A percentile compares a stretch with the other conserved stretches of the same genome.
Evolutionary conservation across 2,888 invertebrate species (phyloP).

Genomic region (Schrankia costaestrigalis): DNA sequence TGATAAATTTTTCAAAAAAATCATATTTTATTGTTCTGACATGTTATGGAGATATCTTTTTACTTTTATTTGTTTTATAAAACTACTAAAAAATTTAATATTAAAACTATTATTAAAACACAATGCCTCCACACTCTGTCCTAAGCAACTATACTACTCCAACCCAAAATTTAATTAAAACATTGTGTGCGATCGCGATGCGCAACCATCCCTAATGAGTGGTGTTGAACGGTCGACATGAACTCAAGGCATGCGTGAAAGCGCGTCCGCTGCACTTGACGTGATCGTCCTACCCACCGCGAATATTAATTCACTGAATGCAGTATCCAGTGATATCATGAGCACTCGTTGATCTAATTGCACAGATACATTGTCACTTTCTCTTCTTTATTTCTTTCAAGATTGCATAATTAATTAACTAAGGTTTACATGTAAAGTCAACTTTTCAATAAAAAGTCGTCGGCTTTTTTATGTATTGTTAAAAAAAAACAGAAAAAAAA

Average conservation of each 20-base stretch:
- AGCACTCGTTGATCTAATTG: slow-evolving; percentile 45
- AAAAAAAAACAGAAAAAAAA: too few species aligned
- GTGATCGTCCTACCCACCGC: slow-evolving; percentile 31
- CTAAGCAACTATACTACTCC: too few species aligned
- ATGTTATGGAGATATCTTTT: too few species aligned
- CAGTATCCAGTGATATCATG: slow-evolving; percentile 51
- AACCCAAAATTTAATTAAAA: slow-evolving; percentile 23
- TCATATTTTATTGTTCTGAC: too few species aligned
- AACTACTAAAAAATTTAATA: too few species aligned
- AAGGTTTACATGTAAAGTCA: background rate
- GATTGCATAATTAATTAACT: background rate
- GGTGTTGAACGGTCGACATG: slow-evolving; percentile 45
- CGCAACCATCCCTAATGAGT: slow-evolving; percentile 46
- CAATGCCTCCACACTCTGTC: too few species aligned
- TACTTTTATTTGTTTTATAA: too few species aligned
- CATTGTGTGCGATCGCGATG: slow-evolving; percentile 13
- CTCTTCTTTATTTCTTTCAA: background rate
- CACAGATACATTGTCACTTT: slow-evolving; percentile 36
- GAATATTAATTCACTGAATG: slow-evolving; percentile 65
- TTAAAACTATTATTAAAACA: too few species aligned
- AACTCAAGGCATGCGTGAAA: slow-evolving; percentile 69
- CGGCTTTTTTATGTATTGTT: too few species aligned
- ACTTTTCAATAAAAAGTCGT: too few species aligned
- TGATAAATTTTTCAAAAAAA: too few species aligned
- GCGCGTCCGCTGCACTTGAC: slow-evolving; percentile 48